Percentiles rank a stretch among this genome's conserved stretches.
These are phyloP conservation scores for Pseudomugil gertrudae DNA, from an alignment of 2,797 vertebrate species.

Conservation along the genomic window DNA sequence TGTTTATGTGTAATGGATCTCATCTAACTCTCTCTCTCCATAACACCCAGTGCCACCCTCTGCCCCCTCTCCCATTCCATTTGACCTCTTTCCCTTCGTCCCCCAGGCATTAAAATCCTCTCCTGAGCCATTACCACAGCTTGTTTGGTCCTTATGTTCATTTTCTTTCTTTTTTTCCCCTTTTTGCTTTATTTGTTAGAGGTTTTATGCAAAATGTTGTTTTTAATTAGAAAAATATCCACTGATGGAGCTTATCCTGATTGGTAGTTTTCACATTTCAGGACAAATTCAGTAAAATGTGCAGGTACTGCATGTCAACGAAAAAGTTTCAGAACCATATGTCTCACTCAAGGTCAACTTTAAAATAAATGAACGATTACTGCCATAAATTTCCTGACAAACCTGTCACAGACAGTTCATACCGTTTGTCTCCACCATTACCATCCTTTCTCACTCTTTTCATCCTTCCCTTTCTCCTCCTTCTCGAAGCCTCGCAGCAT, in stretches of 20 bases:
- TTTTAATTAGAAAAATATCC: not conserved
- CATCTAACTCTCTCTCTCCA: constrained; percentile 52
- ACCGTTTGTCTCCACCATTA: constrained; percentile 50
- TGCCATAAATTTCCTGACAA: constrained; percentile 47
- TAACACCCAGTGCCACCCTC: constrained; percentile 4
- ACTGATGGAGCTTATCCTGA: not conserved
- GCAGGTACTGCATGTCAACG: not conserved
- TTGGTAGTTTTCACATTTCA: not conserved
- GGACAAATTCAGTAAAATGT: not conserved
- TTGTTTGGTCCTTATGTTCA: not conserved
- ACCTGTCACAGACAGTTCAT: constrained; percentile 58
- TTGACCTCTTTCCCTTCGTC: not conserved
- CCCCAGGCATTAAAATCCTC: constrained; percentile 4
- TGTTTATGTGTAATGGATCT: constrained; percentile 83
- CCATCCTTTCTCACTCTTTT: constrained; percentile 50
- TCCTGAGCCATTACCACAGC: not conserved
- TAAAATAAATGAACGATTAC: constrained; percentile 11
- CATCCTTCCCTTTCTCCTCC: constrained; percentile 57
- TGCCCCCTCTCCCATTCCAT: not conserved
- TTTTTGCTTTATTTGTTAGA: not conserved
- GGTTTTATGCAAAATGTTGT: not conserved
- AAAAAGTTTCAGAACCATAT: not conserved
- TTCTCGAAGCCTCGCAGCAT: constrained; percentile 72
- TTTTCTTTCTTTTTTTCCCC: not conserved
- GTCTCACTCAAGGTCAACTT: not conserved